Evolutionary conservation across 2,113 vertebrate species (phyloP).

Genomic region (Ptilorrhoa leucosticta): DNA sequence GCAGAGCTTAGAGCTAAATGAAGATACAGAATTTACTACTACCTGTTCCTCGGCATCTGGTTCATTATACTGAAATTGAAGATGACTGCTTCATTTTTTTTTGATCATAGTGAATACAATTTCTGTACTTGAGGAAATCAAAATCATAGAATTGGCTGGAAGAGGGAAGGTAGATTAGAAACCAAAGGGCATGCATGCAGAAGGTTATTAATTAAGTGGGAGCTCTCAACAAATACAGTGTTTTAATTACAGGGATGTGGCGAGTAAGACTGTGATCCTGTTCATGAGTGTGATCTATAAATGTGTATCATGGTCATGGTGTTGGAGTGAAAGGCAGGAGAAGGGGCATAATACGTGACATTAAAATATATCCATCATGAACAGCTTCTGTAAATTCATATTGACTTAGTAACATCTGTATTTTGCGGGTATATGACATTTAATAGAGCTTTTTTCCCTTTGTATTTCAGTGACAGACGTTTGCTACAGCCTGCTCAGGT

Average conservation of each 20-base stretch:
- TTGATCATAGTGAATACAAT: neutral
- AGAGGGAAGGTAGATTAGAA: neutral
- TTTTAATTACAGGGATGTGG: neutral
- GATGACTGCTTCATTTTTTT: neutral
- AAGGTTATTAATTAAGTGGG: neutral
- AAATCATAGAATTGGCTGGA: neutral
- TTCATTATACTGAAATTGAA: neutral
- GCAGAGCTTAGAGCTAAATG: neutral
- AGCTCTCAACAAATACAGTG: neutral
- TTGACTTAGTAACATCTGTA: neutral
- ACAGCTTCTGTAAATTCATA: neutral
- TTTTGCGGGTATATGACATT: neutral
- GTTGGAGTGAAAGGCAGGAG: neutral
- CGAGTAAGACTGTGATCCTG: neutral
- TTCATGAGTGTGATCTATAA: neutral
- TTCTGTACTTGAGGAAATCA: neutral
- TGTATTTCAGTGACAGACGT: conserved; percentile 83
- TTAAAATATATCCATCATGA: neutral
- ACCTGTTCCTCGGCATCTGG: neutral
- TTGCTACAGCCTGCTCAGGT: conserved; percentile 96
- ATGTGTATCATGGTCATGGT: neutral
- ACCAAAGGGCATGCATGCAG: neutral
- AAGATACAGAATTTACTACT: neutral
- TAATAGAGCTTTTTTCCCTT: conserved; percentile 11
- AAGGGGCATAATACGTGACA: neutral